Evolutionary conservation across 2,113 vertebrate genomes (phyloP).

Genomic region (Edolisoma coerulescens): DNA sequence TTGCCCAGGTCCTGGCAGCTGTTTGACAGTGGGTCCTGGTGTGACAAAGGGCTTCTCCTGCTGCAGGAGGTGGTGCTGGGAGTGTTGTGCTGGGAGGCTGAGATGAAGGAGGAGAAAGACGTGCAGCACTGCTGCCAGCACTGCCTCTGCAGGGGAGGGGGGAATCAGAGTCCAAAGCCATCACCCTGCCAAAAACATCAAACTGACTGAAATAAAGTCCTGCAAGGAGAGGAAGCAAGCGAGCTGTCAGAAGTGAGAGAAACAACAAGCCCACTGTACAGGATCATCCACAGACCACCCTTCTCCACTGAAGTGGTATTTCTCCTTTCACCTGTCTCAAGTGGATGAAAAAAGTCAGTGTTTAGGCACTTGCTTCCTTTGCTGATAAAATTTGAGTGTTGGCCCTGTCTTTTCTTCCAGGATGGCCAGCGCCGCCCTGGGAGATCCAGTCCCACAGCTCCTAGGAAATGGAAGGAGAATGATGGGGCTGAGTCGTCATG

Average conservation of each 20-base stretch:
- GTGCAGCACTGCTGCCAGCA: not conserved
- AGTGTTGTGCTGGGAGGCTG: not conserved
- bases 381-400: not conserved
- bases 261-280: not conserved
- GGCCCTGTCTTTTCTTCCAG: not conserved
- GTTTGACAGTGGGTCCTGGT: not conserved
- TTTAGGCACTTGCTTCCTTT: not conserved
- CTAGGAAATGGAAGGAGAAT: not conserved
- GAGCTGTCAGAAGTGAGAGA: not conserved
- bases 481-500: not conserved
- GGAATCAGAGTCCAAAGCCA: not conserved
- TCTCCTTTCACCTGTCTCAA: conserved; percentile 1
- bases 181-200: conserved; percentile 1
- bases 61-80: not conserved
- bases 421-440: not conserved
- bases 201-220: not conserved
- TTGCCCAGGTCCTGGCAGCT: not conserved
- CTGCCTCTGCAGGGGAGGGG: not conserved
- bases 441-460: not conserved
- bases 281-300: not conserved
- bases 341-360: not conserved
- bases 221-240: not conserved
- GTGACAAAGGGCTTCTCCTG: not conserved
- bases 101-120: not conserved
- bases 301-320: not conserved